Conservation (phyloP, 1,140 invertebrate genomes). For the Scaptomyza graminum region DNA sequence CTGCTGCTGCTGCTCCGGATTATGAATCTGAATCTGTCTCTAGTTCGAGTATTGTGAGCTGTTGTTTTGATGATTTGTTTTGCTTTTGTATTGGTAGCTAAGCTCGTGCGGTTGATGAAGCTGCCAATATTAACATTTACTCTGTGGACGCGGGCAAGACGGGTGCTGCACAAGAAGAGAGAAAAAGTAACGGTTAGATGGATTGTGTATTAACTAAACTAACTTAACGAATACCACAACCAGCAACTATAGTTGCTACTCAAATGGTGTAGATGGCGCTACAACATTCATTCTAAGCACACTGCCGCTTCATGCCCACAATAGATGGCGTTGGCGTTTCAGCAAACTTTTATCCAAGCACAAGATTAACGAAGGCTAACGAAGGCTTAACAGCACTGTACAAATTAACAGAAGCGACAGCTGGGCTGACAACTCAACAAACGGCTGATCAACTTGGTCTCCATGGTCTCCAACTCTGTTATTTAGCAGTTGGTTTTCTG, state of each 20-base stretch:
- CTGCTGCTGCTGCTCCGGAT: slow-evolving; percentile 21
- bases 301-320: background rate
- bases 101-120: slow-evolving; percentile 42
- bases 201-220: slow-evolving; percentile 29
- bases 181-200: background rate
- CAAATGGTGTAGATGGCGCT: background rate
- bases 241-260: background rate
- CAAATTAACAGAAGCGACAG: background rate
- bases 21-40: slow-evolving; percentile 46
- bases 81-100: slow-evolving; percentile 28
- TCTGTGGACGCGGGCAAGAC: slow-evolving; percentile 52
- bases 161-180: slow-evolving; percentile 42
- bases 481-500: background rate
- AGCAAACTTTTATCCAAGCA: slow-evolving; percentile 1
- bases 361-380: slow-evolving; percentile 10
- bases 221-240: slow-evolving; percentile 1
- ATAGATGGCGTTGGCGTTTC: slow-evolving; percentile 22
- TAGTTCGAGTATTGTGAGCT: slow-evolving; percentile 51
- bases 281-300: background rate
- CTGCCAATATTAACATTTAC: slow-evolving; percentile 60
- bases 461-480: background rate
- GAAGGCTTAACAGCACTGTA: background rate
- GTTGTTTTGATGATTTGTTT: slow-evolving; percentile 32
- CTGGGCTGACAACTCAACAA: background rate
- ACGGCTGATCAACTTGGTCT: background rate